Base-by-base conservation (phyloP, 2,888 invertebrate genomes). In the Cryptus armator region DNA sequence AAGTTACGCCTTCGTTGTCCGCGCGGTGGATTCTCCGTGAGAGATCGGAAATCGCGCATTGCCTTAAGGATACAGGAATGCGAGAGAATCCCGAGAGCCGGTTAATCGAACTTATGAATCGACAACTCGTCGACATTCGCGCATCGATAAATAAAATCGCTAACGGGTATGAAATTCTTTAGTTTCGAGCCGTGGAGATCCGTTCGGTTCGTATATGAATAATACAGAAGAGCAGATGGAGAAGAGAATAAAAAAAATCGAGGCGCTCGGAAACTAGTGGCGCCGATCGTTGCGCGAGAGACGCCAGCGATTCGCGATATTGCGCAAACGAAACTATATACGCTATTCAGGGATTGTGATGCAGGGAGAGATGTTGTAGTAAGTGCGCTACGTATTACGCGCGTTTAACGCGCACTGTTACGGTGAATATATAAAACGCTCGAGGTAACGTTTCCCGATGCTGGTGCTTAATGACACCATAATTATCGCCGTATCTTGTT, bases 381-480 rank as follows among this genome's bases (percentile, higher is more conserved):
- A 53, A 51, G 68, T 77, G 43, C 37, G 19, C 56, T 10, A 19
- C 66, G 71, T 59, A 71, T 72, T 76, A 84, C 80, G 72, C 80
- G 66, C 59, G 80, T 59, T 71, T 72, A 37, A 24, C 24, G 19
- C 56, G 24, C 24, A 24, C 19, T 19, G 24, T 67, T 64, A 37
- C 51, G 71, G 71, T 62, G 44, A 48, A 71, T 68, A 24, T 59
- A 59, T 59, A 53, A 51, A 77, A 75, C 51, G 59, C 78, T 83
- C 81, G 37, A 19, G 12, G 71, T n/a, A 59, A 74, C 68, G 24
- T 2, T 24, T 1, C 24, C 24, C 29, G 76, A 70, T 24, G 67
- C 24, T 62, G 79, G 75, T 72, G 76, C 81, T 84, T 84, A 87
- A 87, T 87, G 80, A 83, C 86, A 84, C 86, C 77, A 87, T 87